phyloP scores from a whole-genome alignment of 2,113 vertebrate genomes.

The Bagarius yarrelli region DNA sequence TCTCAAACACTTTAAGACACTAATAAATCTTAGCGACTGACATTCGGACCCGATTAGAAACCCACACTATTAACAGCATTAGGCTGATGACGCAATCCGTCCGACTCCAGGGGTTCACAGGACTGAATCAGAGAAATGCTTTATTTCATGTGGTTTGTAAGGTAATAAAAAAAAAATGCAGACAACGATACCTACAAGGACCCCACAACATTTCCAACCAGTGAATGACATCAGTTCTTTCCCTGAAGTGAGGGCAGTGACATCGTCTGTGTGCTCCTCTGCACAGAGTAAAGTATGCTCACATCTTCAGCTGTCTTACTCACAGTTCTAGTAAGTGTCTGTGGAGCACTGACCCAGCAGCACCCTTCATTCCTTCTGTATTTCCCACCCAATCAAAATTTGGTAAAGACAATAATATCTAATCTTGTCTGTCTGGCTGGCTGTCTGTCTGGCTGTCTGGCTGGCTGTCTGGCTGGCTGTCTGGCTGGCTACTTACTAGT shows the following conservation, averaged over 20 bases:
- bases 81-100: background rate
- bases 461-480: no score
- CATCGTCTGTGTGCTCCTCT: conserved; percentile 66
- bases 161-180: background rate
- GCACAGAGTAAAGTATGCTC: conserved; percentile 69
- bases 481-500: no score
- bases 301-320: conserved; percentile 24
- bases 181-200: background rate
- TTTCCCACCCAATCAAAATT: background rate
- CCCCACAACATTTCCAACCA: background rate
- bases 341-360: background rate
- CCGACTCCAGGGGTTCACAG: background rate
- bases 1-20: background rate
- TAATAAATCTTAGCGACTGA: background rate
- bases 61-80: background rate
- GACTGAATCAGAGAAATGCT: no score
- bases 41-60: background rate
- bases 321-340: conserved; percentile 41
- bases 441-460: no score
- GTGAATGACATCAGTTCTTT: background rate
- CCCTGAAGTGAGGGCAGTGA: conserved; percentile 48
- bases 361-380: background rate
- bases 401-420: no score
- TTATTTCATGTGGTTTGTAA: background rate
- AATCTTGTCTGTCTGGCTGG: no score